Base-by-base conservation (phyloP, 1,140 invertebrate genomes). In the Holcopasites calliopsidis region DNA sequence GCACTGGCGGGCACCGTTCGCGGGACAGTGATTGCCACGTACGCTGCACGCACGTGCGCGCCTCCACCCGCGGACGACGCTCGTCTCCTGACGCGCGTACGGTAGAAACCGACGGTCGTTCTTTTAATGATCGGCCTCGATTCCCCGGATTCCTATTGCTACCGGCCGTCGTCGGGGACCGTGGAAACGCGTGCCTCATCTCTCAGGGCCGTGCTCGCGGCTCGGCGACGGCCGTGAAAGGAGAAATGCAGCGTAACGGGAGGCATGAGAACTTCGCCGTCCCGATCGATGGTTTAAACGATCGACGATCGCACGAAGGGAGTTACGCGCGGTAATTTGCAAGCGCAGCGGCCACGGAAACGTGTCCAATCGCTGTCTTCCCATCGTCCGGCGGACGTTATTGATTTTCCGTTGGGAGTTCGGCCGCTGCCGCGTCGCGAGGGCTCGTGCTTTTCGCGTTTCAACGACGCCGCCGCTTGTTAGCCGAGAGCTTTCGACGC, bases 321-420 rank as follows among this genome's bases (percentile, higher is more conserved):
- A n/a, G n/a, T 62, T 81, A 78, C 79, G 80, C 80, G 80, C 18
- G 79, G 79, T 80, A 81, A 66, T 72, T 62, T 81, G 79, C 79
- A 79, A 78, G 80, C 18, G 6, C 18, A 0, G 31, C 16, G 33
- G 21, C 16, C 64, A 16, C 33, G 35, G 18, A 38, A 66, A 66
- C 62, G 62, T 52, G 62, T 52, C 31, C 62, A 66, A 66, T 52
- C 64, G 64, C 33, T 66, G 33, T 52, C 52, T 66, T 66, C 64
- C 16, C 47, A 26, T 52, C 64, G 33, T 66, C 47, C 44, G 26
- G 18, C 21, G 47, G 64, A 26, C 47, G 52, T 50, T 66, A 66
- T 66, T 66, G 64, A 66, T 52, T 66, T 62, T 62, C 60, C 40
- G 26, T 1, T 1, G 16, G 58, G 58, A 61, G 42, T 65, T 65